These are phyloP conservation scores for Cheilosia vulpina DNA, from an alignment of 2,888 invertebrate genomes.

Conservation along the genomic window DNA sequence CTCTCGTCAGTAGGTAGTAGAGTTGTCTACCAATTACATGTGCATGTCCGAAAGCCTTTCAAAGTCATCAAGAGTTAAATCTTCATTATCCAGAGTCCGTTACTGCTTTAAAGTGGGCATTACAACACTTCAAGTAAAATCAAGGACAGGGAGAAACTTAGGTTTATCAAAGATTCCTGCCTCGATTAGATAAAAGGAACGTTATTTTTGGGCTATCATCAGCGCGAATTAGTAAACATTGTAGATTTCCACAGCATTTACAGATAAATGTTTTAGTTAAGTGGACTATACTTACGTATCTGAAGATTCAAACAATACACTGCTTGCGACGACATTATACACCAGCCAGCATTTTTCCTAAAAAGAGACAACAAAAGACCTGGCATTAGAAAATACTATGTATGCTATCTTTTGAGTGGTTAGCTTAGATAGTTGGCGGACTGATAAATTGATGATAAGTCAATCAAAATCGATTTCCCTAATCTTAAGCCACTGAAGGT, in stretches of 20 bases:
- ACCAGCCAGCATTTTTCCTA: conserved; percentile 75
- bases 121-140: no score
- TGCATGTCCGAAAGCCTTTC: no score
- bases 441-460: not conserved
- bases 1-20: no score
- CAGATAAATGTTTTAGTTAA: not conserved
- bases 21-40: no score
- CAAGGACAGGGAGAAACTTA: no score
- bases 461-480: not conserved
- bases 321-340: conserved; percentile 78
- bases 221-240: not conserved
- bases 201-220: no score
- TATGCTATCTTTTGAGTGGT: not conserved
- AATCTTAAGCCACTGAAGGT: no score
- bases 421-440: not conserved
- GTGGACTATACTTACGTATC: conserved; percentile 79
- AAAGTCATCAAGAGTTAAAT: no score
- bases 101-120: no score
- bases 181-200: no score
- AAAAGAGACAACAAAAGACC: conserved; percentile 33
- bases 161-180: no score
- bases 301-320: conserved; percentile 81
- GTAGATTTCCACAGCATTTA: not conserved
- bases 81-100: no score
- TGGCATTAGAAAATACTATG: not conserved